A percentile compares a stretch with the other conserved stretches of the same genome.
phyloP scores from a whole-genome alignment of 2,797 vertebrate genomes.

The Melanotaenia boesemani region DNA sequence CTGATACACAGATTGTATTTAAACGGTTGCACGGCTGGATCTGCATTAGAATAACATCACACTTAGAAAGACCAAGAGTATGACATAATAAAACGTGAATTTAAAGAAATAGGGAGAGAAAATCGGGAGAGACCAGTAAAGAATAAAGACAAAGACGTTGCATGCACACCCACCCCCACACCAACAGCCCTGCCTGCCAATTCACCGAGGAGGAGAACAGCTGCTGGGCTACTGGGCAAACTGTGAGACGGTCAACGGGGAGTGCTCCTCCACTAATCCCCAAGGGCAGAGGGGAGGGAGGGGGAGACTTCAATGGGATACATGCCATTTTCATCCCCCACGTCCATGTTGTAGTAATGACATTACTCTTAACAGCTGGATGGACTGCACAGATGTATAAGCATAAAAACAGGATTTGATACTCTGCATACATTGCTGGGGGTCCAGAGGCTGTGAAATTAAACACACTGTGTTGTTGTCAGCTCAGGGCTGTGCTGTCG shows the following conservation, averaged over 20 bases:
- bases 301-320: conserved; percentile 56
- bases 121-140: conserved; percentile 6
- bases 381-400: conserved; percentile 40
- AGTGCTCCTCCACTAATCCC: conserved; percentile 66
- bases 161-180: conserved; percentile 60
- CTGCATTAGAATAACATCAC: conserved; percentile 17
- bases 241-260: conserved; percentile 70
- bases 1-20: conserved; percentile 8
- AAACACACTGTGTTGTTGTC: conserved; percentile 3
- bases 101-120: not conserved
- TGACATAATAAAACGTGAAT: not conserved
- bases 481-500: conserved; percentile 21
- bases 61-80: not conserved
- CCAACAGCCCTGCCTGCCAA: conserved; percentile 53
- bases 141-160: conserved; percentile 58
- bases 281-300: conserved; percentile 33
- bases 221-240: conserved; percentile 73
- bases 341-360: conserved; percentile 42
- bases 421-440: conserved; percentile 4
- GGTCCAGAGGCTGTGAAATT: conserved; percentile 31
- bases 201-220: conserved; percentile 66
- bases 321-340: conserved; percentile 48
- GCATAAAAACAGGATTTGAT: conserved; percentile 13
- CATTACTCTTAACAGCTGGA: conserved; percentile 69
- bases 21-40: conserved; percentile 34